Evolutionary conservation across 2,113 vertebrate species (phyloP), one percentile per base, ranked within the genome.

Genomic region (Egretta garzetta): DNA sequence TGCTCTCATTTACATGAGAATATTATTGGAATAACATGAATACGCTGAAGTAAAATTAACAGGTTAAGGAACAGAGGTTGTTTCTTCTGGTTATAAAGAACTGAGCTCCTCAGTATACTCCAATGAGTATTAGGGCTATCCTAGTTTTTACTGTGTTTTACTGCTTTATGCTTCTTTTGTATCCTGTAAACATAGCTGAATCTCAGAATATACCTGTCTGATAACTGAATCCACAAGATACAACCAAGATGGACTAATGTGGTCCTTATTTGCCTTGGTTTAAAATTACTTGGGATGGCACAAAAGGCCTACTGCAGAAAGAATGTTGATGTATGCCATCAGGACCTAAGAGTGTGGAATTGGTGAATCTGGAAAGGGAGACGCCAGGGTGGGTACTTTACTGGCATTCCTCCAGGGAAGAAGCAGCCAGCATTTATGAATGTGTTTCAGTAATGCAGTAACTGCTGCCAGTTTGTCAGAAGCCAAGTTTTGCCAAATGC

Each of bases 371-470:
- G 71, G 67, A 92, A 95, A 89, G 33, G 24, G 43, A 90, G 52
- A 70, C 0, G 1, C 33, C 53, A 89, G 70, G 60, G 60, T 93
- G 68, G 80, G 56, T 90, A 71, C 28, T 85, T 80, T 50, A 75
- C 43, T 94, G 79, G 70, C 56, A 79, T 70, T 88, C 35, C 23
- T 79, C 55, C 67, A 88, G 47, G 50, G 80, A 90, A 88, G 92
- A 91, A 86, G 59, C 64, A 94, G 88, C 60, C 91, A 96, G 60
- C 68, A 60, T 81, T 96, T 84, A 86, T 91, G 60, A 96, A 96
- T 79, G 58, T 59, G 73, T 84, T 92, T 94, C 93, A 96, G 76
- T 89, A 89, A 71, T 39, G 55, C 49, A 66, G n/a, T 33, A 73
- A 91, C 45, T 60, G 53, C 73, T 94, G 90, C 80, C 90, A 93